Percentiles rank a stretch among this genome's conserved stretches.
Conservation (phyloP, 2,797 vertebrate species). For the Anableps anableps region DNA sequence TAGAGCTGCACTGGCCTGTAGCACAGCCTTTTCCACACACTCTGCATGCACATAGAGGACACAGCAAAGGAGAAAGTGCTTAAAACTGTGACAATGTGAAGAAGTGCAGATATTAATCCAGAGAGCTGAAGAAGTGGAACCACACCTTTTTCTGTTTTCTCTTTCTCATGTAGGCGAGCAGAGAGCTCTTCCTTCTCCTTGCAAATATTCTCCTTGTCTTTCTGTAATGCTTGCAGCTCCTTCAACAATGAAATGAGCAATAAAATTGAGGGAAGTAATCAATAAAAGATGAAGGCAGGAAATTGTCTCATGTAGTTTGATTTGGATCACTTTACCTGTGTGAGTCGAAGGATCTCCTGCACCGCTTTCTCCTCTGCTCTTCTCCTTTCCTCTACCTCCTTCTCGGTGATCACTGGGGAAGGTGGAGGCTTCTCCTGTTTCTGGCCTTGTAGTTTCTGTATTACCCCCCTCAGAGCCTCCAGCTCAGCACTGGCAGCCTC, state of each 20-base stretch:
- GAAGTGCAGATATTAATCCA: background rate
- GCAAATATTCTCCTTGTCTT: conserved; percentile 56
- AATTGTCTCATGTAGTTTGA: background rate
- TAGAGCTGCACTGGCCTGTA: conserved; percentile 61
- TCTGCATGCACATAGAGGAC: conserved; percentile 45
- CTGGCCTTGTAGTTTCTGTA: conserved; percentile 66
- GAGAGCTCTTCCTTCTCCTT: conserved; percentile 73
- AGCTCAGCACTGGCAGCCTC: conserved; percentile 67
- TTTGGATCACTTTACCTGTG: conserved; percentile 54
- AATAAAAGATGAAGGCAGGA: background rate
- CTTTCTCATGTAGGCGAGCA: conserved; percentile 60
- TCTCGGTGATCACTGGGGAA: conserved; percentile 53
- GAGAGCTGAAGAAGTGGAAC: background rate
- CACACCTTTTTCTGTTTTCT: conserved; percentile 73
- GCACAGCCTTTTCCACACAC: conserved; percentile 55
- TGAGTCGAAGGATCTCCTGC: conserved; percentile 73
- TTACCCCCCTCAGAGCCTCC: conserved; percentile 54
- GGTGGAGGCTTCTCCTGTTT: conserved; percentile 35
- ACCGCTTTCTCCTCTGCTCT: conserved; percentile 60
- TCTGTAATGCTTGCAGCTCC: conserved; percentile 70
- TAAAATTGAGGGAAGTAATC: background rate
- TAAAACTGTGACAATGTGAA: background rate
- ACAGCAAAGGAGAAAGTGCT: background rate
- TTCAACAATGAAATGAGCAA: conserved; percentile 37
- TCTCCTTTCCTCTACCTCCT: conserved; percentile 68